Evolutionary conservation across 2,888 invertebrate species (phyloP).

Genomic region (Tethea ocularis): DNA sequence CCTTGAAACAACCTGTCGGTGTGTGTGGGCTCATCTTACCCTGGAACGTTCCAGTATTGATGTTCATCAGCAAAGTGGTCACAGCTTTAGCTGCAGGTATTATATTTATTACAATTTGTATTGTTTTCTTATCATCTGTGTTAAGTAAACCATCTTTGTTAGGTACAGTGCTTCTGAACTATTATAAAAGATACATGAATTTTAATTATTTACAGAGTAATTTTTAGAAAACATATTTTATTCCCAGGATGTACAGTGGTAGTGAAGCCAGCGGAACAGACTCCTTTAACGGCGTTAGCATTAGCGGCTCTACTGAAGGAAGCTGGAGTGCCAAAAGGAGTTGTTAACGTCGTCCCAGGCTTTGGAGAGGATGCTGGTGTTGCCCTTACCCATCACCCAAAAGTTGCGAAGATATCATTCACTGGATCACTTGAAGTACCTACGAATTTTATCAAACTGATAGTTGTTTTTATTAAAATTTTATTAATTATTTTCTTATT

Average conservation of each 20-base stretch:
- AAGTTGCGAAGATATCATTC: constrained; percentile 95
- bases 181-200: too few relatives aligned
- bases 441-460: not conserved
- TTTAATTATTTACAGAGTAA: too few relatives aligned
- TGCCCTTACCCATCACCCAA: constrained; percentile 87
- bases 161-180: too few relatives aligned
- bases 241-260: constrained; percentile 89
- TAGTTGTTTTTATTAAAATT: not conserved
- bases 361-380: constrained; percentile 90
- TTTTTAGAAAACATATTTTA: constrained; percentile 1
- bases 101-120: too few relatives aligned
- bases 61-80: constrained; percentile 95
- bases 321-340: constrained; percentile 95
- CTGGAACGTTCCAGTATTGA: constrained; percentile 94
- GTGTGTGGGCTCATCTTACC: constrained; percentile 95
- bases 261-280: constrained; percentile 97
- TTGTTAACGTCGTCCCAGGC: constrained; percentile 94
- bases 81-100: constrained; percentile 85
- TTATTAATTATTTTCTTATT: not conserved
- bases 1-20: constrained; percentile 80
- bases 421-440: constrained; percentile 80
- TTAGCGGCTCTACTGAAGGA: constrained; percentile 91
- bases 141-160: too few relatives aligned
- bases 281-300: constrained; percentile 93
- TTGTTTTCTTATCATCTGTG: too few relatives aligned